Evolutionary conservation across 2,797 vertebrate species (phyloP), one percentile per base, ranked within the genome.

Genomic region (Gymnodraco acuticeps): DNA sequence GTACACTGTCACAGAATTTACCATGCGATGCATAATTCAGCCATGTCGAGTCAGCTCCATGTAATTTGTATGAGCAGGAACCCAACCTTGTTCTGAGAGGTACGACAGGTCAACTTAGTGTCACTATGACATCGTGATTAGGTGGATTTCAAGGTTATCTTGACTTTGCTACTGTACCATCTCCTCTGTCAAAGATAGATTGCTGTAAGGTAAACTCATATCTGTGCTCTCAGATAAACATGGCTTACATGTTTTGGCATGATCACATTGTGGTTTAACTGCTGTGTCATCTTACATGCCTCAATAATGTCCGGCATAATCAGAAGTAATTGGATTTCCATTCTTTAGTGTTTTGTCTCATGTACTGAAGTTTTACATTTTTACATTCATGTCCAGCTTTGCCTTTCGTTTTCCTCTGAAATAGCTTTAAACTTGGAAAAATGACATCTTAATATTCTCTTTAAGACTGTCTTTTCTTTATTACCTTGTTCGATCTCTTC

Each of bases 21-120:
- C 75, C 55, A 64, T 55, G 67, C 77, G 10, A 75, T 93, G 84
- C 84, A 94, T 94, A 88, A 93, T 94, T 91, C 84, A 93, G 15
- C 38, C 41, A 87, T 92, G 88, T 87, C 80, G 89, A 65, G 75
- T 88, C 85, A 73, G 71, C 75, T 38, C 84, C 72, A 86, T 93
- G 80, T 80, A 75, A 84, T 58, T 87, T 90, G 93, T 33, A 92
- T 87, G 71, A 82, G 53, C 10, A 27, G 62, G 42, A 91, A 74
- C 70, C 74, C 76, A 75, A 78, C 78, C 64, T 58, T 65, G 75
- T 67, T 80, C 42, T 48, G 52, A 63, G 38, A 56, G 46, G n/a
- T 3, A 58, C 3, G 31, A 73, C 47, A 68, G 23, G 33, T 80
- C 67, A 63, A 53, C 52, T 41, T 42, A 75, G 60, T 62, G 58